These are phyloP conservation scores for Leptestheria dahalacensis DNA, from an alignment of 1,140 invertebrate genomes.

Conservation along the genomic window DNA sequence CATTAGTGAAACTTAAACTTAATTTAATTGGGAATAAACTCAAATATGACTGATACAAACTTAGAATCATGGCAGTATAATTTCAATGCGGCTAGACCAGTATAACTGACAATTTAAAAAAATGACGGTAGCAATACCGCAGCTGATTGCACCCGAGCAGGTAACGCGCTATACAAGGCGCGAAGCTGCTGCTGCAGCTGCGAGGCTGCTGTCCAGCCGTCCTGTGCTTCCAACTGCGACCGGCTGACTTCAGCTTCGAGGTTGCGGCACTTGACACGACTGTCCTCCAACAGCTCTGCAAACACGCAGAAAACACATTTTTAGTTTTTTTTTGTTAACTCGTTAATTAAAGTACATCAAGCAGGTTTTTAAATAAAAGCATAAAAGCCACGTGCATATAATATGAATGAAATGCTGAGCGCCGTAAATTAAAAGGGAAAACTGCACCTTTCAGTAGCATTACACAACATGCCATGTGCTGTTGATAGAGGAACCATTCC, in stretches of 20 bases:
- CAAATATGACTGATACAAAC: too few species aligned
- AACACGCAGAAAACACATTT: slow-evolving; percentile 3
- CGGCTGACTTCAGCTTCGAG: slow-evolving; percentile 23
- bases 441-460: slow-evolving; percentile 3
- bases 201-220: slow-evolving; percentile 27
- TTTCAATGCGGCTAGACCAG: not conserved
- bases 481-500: slow-evolving; percentile 7
- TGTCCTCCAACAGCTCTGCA: slow-evolving; percentile 21
- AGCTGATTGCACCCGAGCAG: not conserved
- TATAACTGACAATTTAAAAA: not conserved
- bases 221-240: slow-evolving; percentile 18
- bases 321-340: too few species aligned
- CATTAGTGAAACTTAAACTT: too few species aligned
- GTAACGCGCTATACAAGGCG: not conserved
- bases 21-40: too few species aligned
- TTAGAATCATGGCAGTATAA: too few species aligned
- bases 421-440: not conserved
- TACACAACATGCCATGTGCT: slow-evolving; percentile 10
- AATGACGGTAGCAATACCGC: not conserved
- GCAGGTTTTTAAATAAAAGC: not conserved
- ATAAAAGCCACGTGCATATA: not conserved
- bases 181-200: slow-evolving; percentile 22
- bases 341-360: not conserved
- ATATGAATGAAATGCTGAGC: not conserved
- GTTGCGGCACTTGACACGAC: slow-evolving; percentile 19